Base-by-base conservation (phyloP, 2,888 invertebrate genomes). In the Trissolcus japonicus region DNA sequence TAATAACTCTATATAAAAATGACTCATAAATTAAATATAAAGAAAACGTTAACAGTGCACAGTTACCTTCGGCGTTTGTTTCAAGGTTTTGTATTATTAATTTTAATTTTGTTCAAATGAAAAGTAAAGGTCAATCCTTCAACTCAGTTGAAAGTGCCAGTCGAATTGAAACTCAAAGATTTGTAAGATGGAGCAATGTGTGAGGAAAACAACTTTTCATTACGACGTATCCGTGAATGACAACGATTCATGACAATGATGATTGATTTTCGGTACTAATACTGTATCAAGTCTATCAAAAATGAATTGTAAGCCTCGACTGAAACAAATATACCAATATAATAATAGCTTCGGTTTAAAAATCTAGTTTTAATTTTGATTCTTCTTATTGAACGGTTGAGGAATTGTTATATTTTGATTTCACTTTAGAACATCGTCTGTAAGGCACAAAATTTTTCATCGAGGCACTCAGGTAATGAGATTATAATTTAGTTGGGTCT, bases 231-330 rank as follows among this genome's bases (percentile, higher is more conserved):
- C 48, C 46, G 17, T 50, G 6, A 62, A 35, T 69, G 69, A 68
- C 57, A 35, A 59, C 60, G 71, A 71, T 62, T 62, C 29, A 25
- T 46, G 46, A 46, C 16, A 46, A 29, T 60, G 59, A 69, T 55
- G 21, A 21, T 61, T 46, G 54, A 68, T 60, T 68, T 60, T 25
- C 29, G 56, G 66, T 35, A 62, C 74, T 74, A 74, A 74, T 74
- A 74, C 74, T 74, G 74, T 14, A 29, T 53, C 60, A 61, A 74
- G 74, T 67, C 61, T 74, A 67, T 66, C 2, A 63, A 73, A 65
- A 59, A 41, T 46, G 29, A 67, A 46, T 53, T 6, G 17, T 46
- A 6, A 6, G 46, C 46, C 46, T 46, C 46, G 14, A 46, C 14
- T 35, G 9, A 14, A 46, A 46, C 46, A 46, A 46, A 46, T n/a